Evolutionary conservation across 2,797 vertebrate genomes (phyloP), one percentile per base, ranked within the genome.

Genomic region (Pristis pectinata): DNA sequence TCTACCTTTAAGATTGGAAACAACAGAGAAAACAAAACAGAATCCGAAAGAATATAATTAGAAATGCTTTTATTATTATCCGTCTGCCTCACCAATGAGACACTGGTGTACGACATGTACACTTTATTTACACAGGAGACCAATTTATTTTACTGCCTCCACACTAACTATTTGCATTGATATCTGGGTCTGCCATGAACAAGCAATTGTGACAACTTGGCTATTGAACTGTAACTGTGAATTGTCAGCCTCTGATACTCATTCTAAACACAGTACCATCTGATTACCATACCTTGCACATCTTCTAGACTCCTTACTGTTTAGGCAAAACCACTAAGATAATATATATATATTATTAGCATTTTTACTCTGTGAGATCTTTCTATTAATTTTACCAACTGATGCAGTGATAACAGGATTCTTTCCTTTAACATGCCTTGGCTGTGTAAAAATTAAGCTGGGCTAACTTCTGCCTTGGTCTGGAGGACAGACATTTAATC

Each of bases 151-250:
- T 5, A 49, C 96, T 97, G 94, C 96, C 96, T 97, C 95, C 3
- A 95, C 96, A 95, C 96, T 97, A 96, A 97, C 96, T 96, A 97
- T 97, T 97, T 97, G 96, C 97, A 97, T 96, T 97, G 97, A 97
- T 97, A 97, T 96, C 95, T 95, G 96, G 96, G 96, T 97, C 97
- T 96, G 97, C 97, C 97, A 96, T 96, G 96, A 96, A 96, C 97
- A 97, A 97, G 97, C 97, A 97, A 97, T 97, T 97, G 97, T 98
- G 97, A 97, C 97, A 97, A 97, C 97, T 96, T 98, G 97, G 97
- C 97, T 97, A 97, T 97, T 97, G 97, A 98, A 97, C 97, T 98
- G 97, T 97, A 97, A 97, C 97, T 0, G 94, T 96, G 96, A 96
- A 96, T 97, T 97, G 96, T 96, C 97, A 94, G 92, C 70, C 92